phyloP scores from a whole-genome alignment of 92 coral and sea anemone genomes.

The Epizoanthus fatuus region DNA sequence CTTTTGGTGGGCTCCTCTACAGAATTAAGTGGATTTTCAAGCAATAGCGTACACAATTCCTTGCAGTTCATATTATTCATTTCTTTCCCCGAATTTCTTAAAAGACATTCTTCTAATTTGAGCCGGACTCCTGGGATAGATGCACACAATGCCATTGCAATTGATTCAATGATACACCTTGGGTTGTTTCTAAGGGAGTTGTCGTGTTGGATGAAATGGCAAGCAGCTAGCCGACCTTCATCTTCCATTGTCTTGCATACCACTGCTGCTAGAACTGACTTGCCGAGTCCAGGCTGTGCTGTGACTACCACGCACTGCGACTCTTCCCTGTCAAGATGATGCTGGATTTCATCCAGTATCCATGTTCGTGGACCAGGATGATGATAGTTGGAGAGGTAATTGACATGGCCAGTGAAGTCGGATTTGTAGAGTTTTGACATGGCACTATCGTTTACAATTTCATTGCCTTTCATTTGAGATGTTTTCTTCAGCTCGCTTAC shows the following conservation, averaged over 20 bases:
- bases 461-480: background rate
- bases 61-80: slow-evolving; percentile 17
- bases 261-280: slow-evolving; percentile 31
- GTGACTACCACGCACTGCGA: slow-evolving; percentile 16
- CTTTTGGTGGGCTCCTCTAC: background rate
- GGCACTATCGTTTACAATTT: background rate
- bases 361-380: slow-evolving; percentile 24
- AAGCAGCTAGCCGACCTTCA: slow-evolving; percentile 12
- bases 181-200: slow-evolving; percentile 33
- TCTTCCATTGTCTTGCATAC: slow-evolving; percentile 8
- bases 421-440: slow-evolving; percentile 18
- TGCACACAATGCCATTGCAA: slow-evolving; percentile 5
- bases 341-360: slow-evolving; percentile 23
- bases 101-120: slow-evolving; percentile 31
- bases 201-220: slow-evolving; percentile 36
- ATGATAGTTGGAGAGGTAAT: background rate
- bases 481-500: slow-evolving; percentile 35
- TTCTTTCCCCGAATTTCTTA: slow-evolving; percentile 14
- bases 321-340: slow-evolving; percentile 10
- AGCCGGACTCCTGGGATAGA: slow-evolving; percentile 17
- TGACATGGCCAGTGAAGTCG: slow-evolving; percentile 16
- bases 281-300: slow-evolving; percentile 37
- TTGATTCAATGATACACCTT: slow-evolving; percentile 17
- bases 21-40: slow-evolving; percentile 22
- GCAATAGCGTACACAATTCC: slow-evolving; percentile 10